Base-by-base conservation (phyloP, 1,140 invertebrate genomes). In the Brachionus koreanus region DNA sequence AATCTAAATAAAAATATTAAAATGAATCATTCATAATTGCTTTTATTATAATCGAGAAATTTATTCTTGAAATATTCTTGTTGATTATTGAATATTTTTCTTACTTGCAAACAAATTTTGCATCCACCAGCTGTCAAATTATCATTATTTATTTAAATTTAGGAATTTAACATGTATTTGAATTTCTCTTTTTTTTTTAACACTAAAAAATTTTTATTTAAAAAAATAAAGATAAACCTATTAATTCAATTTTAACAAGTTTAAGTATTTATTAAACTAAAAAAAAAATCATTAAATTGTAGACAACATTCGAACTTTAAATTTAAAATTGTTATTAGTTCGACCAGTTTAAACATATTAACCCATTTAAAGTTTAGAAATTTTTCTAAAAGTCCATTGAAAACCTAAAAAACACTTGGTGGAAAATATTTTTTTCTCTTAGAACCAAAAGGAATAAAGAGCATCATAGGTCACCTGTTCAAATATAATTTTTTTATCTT, bases 11-110 rank as follows among this genome's bases (percentile, higher is more conserved):
- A 57, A 25, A 57, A 49, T 49, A 57, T 57, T 57, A 57, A 57
- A 57, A 57, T 57, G 49, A 57, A 57, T 57, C 49, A 57, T 57
- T 57, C 49, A 57, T 57, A 57, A 57, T 57, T 19, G 49, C 49
- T 57, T 16, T 23, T 57, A 57, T 57, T 57, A 57, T 57, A 57
- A 57, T 57, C 16, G 49, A 23, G 19, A 57, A 57, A 57, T 57
- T 57, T 57, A 57, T 57, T 57, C 49, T 57, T 19, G 9, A 19
- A 23, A 57, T 57, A 57, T 57, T 57, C 49, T 57, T 57, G 49
- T 57, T 57, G 19, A 57, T n/a, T n/a, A 29, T 29, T 29, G n/a
- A 23, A 57, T 57, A 57, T 23, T 16, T 57, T 19, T 57, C n/a
- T 49, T 16, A 49, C 19, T 57, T 57, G 49, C 49, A 57, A 57